Conservation (phyloP, 2,888 invertebrate genomes). For the Drosophila kokeensis region DNA sequence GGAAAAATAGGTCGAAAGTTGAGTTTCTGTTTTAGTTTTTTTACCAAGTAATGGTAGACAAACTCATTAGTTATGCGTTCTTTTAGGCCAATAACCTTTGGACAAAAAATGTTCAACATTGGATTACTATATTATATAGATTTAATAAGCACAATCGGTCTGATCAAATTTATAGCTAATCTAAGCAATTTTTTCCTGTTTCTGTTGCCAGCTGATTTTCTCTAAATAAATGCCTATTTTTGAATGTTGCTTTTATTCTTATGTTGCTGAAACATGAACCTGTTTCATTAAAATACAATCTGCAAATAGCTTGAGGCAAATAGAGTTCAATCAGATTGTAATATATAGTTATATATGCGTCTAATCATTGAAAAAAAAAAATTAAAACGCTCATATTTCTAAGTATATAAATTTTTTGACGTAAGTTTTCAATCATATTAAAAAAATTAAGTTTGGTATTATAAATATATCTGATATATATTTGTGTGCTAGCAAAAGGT, state of each 20-base stretch:
- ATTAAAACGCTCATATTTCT: too few relatives aligned
- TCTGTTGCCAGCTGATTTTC: slow-evolving; percentile 24
- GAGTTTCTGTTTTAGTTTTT: not conserved
- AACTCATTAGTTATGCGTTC: not conserved
- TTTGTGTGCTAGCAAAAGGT: slow-evolving; percentile 56
- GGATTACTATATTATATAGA: not conserved
- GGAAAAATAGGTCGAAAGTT: not conserved
- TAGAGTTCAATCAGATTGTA: slow-evolving; percentile 23
- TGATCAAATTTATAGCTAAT: not conserved
- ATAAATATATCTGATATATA: slow-evolving; percentile 1
- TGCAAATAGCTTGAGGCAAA: slow-evolving; percentile 22
- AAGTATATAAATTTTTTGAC: not conserved
- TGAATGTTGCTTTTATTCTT: slow-evolving; percentile 28
- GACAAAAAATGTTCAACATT: not conserved
- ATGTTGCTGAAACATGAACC: slow-evolving; percentile 33
- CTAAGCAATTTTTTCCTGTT: too few relatives aligned
- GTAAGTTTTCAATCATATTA: not conserved
- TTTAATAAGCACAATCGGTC: not conserved
- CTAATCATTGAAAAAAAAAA: too few relatives aligned
- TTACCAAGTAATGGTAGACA: not conserved
- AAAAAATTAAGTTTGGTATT: not conserved
- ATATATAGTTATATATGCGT: not conserved
- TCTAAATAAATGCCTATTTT: slow-evolving; percentile 31
- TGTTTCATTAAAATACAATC: slow-evolving; percentile 44
- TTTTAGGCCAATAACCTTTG: not conserved